Base-by-base conservation (phyloP, 2,888 invertebrate genomes). In the Bombyx huttoni region DNA sequence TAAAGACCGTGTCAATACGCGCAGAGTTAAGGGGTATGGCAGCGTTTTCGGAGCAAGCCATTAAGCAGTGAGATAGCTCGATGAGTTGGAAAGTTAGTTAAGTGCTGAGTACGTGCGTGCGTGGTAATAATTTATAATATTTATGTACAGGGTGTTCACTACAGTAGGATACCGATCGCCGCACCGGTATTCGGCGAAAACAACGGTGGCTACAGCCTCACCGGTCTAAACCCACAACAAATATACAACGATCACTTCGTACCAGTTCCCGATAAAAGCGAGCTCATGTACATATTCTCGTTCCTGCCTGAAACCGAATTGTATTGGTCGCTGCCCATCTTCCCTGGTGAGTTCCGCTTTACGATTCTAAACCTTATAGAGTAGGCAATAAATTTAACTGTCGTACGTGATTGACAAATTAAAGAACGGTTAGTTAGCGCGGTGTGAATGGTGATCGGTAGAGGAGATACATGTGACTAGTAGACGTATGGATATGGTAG, bases 301-400 rank as follows among this genome's bases (percentile, higher is more conserved):
- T 75, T 61, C 61, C 65, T 65, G n/a, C 78, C 83, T 8, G 58
- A 63, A 13, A 63, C 62, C 9, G 78, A 83, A 8, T 67, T 84
- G 6, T 88, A 75, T 60, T 88, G 88, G 88, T 88, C 88, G 0
- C 55, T 88, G 13, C 87, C 88, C 1, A 70, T 73, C 9, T 80
- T 86, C 65, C 78, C 85, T 61, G 87, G 87, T 87, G 65, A 53
- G 62, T 56, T 34, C 10, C 24, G 24, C 24, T 24, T 24, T 5
- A 24, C 24, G 5, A 24, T 5, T 24, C 3, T 24, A 24, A 5
- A 24, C 24, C 24, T 24, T 24, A 5, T 35, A 9, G 8, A 46
- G 47, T 48, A 47, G 24, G 5, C 24, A 24, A 24, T 24, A 24
- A 24, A 24, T 5, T 3, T 24, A 3, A 24, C 24, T 24, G 5